Base-by-base conservation (phyloP, 2,113 vertebrate species). In the Castor canadensis region DNA sequence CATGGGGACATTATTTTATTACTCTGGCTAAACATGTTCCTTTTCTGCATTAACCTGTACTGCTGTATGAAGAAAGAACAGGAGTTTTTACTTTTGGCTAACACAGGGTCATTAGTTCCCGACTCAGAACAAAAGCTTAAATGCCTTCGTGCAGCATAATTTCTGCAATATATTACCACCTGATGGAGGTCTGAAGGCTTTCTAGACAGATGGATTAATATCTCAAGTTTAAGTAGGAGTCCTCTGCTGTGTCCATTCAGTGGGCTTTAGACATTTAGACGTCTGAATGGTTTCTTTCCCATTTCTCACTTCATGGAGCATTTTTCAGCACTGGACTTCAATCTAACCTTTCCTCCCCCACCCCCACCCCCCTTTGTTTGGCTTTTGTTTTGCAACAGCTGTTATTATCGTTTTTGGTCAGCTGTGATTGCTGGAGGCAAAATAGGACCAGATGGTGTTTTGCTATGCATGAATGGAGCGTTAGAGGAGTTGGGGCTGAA, bases 371-470 rank as follows among this genome's bases (percentile, higher is more conserved):
- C 98, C 98, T 99, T 99, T 99, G 99, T 99, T 99, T 99, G 99
- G 98, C 99, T 99, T 99, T 99, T 99, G 99, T 99, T 99, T 99
- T 98, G 99, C 98, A 99, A 99, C 99, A 99, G 99, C 99, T 99
- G 99, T 99, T 99, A 99, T 99, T 99, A 99, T 99, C 98, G 98
- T 99, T 99, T 95, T 99, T 99, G 99, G 99, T 99, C 99, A 99
- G 99, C 99, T 99, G 99, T 99, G 99, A 99, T 99, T 99, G 99
- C 99, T 99, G 98, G 98, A 99, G 99, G 99, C 99, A 99, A 99
- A 99, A 99, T 99, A 99, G 99, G 99, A 99, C 99, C 99, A 99
- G 99, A 99, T 99, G 99, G 99, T 99, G 99, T 99, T 99, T 99
- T 99, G 99, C 99, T 99, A 99, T 99, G 99, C 99, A 99, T 99